Evolutionary conservation across 2,113 vertebrate species (phyloP).

Genomic region (Gobius niger): DNA sequence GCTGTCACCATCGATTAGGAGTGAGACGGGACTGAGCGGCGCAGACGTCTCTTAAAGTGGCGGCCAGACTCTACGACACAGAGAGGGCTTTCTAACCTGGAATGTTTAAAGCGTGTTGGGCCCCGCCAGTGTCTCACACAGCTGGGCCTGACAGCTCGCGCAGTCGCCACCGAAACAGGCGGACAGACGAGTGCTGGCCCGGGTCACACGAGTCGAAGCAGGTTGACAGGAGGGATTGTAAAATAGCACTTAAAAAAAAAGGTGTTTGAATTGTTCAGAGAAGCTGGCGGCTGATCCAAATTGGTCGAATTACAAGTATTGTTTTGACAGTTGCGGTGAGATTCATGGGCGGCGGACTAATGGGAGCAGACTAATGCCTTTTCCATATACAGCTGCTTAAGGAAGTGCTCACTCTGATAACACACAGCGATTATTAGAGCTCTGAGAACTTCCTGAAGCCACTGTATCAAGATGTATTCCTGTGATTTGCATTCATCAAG

Average conservation of each 20-base stretch:
- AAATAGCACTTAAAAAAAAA: background rate
- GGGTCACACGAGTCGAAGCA: background rate
- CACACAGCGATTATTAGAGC: too few species aligned
- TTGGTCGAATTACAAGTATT: background rate
- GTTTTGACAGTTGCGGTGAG: too few species aligned
- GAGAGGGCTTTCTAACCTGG: background rate
- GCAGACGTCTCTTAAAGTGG: conserved; percentile 14
- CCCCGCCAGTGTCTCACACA: background rate
- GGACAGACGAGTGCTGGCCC: background rate
- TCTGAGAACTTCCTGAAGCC: too few species aligned
- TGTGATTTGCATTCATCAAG: background rate
- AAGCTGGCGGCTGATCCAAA: background rate
- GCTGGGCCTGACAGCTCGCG: background rate
- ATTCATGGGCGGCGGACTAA: background rate
- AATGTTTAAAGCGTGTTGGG: conserved; percentile 8
- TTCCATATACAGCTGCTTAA: background rate
- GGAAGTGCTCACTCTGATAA: too few species aligned
- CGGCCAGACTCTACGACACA: conserved; percentile 14
- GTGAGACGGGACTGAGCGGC: conserved; percentile 34
- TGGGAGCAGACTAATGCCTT: background rate
- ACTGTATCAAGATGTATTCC: background rate
- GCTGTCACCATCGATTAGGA: conserved; percentile 58
- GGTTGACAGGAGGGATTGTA: background rate
- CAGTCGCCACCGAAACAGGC: background rate
- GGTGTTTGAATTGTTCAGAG: background rate